Conservation (phyloP, 1,140 invertebrate genomes). For the Nasonia giraulti region DNA sequence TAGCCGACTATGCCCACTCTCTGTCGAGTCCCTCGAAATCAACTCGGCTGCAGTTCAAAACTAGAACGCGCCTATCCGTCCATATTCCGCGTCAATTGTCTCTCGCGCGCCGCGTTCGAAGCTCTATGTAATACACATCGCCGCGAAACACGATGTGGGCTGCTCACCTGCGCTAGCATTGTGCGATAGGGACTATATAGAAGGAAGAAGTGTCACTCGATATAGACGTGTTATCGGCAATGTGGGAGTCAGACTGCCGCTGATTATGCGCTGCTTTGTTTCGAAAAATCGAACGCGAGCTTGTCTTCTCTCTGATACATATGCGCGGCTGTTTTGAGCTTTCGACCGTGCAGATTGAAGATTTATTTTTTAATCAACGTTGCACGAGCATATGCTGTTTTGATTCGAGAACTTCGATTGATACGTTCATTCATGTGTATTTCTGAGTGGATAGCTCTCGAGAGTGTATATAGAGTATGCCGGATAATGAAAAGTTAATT, state of each 20-base stretch:
- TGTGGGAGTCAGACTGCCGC: background rate
- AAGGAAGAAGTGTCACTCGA: background rate
- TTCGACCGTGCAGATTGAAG: too few species aligned
- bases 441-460: too few species aligned
- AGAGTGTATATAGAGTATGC: too few species aligned
- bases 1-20: background rate
- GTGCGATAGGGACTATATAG: background rate
- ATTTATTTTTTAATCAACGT: too few species aligned
- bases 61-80: background rate
- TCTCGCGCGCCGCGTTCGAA: background rate
- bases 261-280: background rate
- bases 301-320: too few species aligned
- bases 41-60: background rate
- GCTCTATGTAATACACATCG: background rate
- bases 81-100: background rate
- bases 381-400: too few species aligned
- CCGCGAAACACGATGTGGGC: background rate
- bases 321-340: too few species aligned
- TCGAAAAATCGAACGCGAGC: too few species aligned
- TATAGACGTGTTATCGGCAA: background rate
- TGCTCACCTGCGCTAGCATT: background rate
- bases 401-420: too few species aligned
- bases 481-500: too few species aligned
- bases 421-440: too few species aligned
- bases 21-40: slow-evolving; percentile 2